Base-by-base conservation (phyloP, 1,140 invertebrate species). In the Phymastichus coffea region DNA sequence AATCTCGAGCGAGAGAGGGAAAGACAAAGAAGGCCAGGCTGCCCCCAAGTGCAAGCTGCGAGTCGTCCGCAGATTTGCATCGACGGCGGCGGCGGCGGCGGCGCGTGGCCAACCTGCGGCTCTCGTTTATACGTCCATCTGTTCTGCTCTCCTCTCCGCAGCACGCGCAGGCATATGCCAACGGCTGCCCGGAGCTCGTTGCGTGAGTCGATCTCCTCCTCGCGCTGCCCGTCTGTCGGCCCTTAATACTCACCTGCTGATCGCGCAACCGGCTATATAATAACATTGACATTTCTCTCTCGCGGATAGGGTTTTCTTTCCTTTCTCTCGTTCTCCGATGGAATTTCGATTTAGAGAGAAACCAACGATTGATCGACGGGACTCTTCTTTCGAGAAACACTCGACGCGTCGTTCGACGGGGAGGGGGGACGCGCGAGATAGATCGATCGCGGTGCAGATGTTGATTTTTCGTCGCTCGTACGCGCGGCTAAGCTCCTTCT, bases 171-270 rank as follows among this genome's bases (percentile, higher is more conserved):
- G 7, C 7, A 33, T 14, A 14, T 8, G 30, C 30, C 7, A 14
- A 33, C 4, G 15, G 37, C 37, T n/a, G 37, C 37, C 10, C 37
- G 6, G 9, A 9, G 6, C n/a, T 9, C 15, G 9, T 15, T n/a
- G n/a, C n/a, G n/a, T n/a, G n/a, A n/a, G n/a, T n/a, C n/a, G n/a
- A n/a, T 40, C 37, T 40, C 37, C 15, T 44, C 35, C 12, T 63
- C 63, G 64, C 71, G 74, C 70, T 71, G 56, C 49, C 74, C 72
- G 75, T 72, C 73, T 76, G 75, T 77, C 61, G 69, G 35, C 40
- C 8, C 25, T 37, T 38, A 52, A 51, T 44, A 44, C 53, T 77
- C 75, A 75, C 71, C 75, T 75, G 73, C 70, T 70, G 66, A 69
- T 72, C 68, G 65, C 59, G 1, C 12, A n/a, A 17, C 15, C n/a